Evolutionary conservation across 2,113 vertebrate genomes (phyloP).

Genomic region (Nerophis ophidion): DNA sequence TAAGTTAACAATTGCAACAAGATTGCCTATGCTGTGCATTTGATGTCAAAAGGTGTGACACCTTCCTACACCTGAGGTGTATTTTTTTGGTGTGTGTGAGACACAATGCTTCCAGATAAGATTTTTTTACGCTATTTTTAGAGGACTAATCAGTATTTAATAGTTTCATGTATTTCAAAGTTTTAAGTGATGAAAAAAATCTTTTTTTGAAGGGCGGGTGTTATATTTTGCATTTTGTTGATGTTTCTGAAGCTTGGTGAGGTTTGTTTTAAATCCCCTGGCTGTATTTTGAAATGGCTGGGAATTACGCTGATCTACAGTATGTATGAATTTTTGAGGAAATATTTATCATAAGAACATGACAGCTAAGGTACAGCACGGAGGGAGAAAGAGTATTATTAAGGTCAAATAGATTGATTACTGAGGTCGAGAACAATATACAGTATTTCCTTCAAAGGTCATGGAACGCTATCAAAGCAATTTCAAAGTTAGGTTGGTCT

Average conservation of each 20-base stretch:
- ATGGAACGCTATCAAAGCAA: conserved; percentile 13
- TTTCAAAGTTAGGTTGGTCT: conserved; percentile 34
- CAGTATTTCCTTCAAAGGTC: conserved; percentile 26
- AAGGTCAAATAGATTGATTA: conserved; percentile 44
- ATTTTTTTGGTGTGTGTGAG: conserved; percentile 42
- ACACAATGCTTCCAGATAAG: conserved; percentile 36
- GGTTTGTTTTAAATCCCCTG: conserved; percentile 5
- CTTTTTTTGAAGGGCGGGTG: conserved; percentile 41
- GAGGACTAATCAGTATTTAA: conserved; percentile 72
- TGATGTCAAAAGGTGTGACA: conserved; percentile 27
- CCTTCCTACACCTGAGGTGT: conserved; percentile 19
- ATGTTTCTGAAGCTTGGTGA: conserved; percentile 12
- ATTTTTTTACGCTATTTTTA: conserved; percentile 50
- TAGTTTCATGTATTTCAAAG: conserved; percentile 64
- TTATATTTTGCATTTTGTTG: conserved; percentile 12
- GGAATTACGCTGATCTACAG: conserved; percentile 27
- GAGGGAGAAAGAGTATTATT: conserved; percentile 62
- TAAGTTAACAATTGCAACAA: conserved; percentile 8
- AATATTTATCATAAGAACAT: conserved; percentile 44
- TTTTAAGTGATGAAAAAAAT: conserved; percentile 52
- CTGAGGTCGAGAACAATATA: conserved; percentile 33
- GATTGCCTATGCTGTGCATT: conserved; percentile 11
- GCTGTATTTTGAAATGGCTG: conserved; percentile 39
- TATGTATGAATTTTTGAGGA: conserved; percentile 23
- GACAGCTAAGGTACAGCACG: conserved; percentile 39